These are phyloP conservation scores for Loripinus fragilis DNA, from an alignment of 2,888 invertebrate genomes.

Conservation along the genomic window DNA sequence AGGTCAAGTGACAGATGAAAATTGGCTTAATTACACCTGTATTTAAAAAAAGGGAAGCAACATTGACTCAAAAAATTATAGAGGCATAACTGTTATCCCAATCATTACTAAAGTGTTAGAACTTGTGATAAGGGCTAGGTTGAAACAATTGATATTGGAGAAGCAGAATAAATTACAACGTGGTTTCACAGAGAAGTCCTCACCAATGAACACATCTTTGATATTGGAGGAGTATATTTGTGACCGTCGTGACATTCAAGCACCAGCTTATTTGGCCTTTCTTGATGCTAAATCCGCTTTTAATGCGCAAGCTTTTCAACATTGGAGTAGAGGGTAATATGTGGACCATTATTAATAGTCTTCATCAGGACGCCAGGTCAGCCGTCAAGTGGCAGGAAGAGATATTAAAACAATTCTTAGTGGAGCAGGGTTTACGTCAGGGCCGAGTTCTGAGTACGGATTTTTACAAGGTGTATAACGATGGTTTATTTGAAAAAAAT, in stretches of 20 bases:
- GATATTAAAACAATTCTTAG: background rate
- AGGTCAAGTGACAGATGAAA: constrained; percentile 25
- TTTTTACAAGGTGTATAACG: background rate
- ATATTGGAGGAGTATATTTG: constrained; percentile 25
- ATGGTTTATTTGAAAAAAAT: background rate
- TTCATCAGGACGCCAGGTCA: constrained; percentile 8
- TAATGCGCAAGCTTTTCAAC: constrained; percentile 18
- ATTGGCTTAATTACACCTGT: constrained; percentile 25
- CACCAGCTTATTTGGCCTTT: background rate
- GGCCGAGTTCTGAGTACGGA: constrained; percentile 26
- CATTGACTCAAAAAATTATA: constrained; percentile 14
- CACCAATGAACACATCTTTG: constrained; percentile 23
- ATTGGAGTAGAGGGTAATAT: constrained; percentile 21
- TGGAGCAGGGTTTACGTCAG: constrained; percentile 21
- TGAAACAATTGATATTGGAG: background rate
- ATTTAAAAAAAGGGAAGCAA: constrained; percentile 23
- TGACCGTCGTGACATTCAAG: constrained; percentile 7
- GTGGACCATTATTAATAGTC: constrained; percentile 11
- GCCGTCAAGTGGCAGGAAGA: constrained; percentile 13
- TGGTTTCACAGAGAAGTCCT: constrained; percentile 23
- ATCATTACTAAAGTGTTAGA: constrained; percentile 19
- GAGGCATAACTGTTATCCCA: constrained; percentile 36
- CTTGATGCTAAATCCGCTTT: constrained; percentile 38
- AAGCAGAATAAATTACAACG: constrained; percentile 9
- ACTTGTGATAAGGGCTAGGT: constrained; percentile 5